Percentiles rank a stretch among this genome's conserved stretches.
These are phyloP conservation scores for Macquaria ambigua DNA, from an alignment of 2,113 vertebrate species.

Conservation along the genomic window DNA sequence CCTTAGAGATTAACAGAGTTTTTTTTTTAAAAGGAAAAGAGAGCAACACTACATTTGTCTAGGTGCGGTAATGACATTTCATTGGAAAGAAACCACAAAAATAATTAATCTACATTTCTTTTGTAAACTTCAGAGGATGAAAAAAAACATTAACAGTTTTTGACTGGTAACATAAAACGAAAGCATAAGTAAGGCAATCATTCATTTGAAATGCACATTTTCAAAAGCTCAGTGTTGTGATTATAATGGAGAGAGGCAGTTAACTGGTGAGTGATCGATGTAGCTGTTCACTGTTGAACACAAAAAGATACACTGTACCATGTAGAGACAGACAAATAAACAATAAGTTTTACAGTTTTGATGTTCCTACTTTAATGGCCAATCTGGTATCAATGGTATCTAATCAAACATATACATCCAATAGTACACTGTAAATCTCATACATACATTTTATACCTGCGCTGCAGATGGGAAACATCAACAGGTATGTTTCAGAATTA, in stretches of 20 bases:
- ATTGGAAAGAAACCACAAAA: conserved; percentile 22
- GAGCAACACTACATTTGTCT: neutral
- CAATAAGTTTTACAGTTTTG: neutral
- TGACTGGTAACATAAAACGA: conserved; percentile 12
- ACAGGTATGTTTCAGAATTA: neutral
- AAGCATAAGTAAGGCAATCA: conserved; percentile 30
- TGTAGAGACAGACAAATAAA: neutral
- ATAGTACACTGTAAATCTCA: neutral
- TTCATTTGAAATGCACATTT: conserved; percentile 25
- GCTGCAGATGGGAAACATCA: neutral
- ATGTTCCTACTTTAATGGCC: neutral
- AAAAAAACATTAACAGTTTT: conserved; percentile 8
- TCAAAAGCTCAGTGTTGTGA: conserved; percentile 8
- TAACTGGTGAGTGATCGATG: neutral
- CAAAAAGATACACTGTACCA: neutral
- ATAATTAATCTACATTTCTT: conserved; percentile 26
- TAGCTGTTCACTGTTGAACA: neutral
- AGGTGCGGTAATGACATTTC: neutral
- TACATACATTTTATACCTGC: neutral
- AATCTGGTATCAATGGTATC: neutral
- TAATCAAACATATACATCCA: conserved; percentile 2
- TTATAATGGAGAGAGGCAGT: neutral
- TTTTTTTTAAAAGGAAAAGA: neutral
- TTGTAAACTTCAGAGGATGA: conserved; percentile 23
- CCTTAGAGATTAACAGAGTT: conserved; percentile 11